Conservation (phyloP, 1,140 invertebrate genomes). For the Hypothenemus hampei region DNA sequence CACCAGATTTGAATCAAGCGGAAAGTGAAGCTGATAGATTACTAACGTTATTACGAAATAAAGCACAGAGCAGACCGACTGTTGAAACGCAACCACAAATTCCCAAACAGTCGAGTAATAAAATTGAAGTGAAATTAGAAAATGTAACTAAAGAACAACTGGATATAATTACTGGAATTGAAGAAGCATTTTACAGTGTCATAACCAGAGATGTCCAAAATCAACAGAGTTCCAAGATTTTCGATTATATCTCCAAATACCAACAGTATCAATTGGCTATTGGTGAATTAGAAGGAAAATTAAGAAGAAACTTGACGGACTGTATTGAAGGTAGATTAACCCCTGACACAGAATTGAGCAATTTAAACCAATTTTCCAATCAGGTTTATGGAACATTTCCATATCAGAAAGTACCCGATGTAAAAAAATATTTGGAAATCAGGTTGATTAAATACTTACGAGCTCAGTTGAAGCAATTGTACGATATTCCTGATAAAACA, state of each 20-base stretch:
- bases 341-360: background rate
- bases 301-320: conserved; percentile 6
- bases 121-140: conserved; percentile 19
- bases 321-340: conserved; percentile 1
- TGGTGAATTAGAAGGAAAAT: conserved; percentile 5
- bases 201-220: background rate
- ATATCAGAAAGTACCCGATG: background rate
- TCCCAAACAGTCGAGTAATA: background rate
- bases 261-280: conserved; percentile 5
- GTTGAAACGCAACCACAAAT: background rate
- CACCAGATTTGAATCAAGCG: background rate
- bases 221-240: background rate
- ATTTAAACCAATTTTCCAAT: conserved; percentile 3
- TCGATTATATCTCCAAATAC: conserved; percentile 3
- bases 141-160: conserved; percentile 14
- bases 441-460: conserved; percentile 12
- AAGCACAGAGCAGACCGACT: background rate
- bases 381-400: conserved; percentile 6
- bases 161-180: conserved; percentile 1
- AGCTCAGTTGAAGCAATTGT: background rate
- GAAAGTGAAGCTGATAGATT: conserved; percentile 2
- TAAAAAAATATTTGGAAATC: conserved; percentile 15
- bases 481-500: background rate
- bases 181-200: conserved; percentile 2
- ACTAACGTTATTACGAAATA: background rate